Percentiles rank a stretch among this genome's conserved stretches.
Conservation (phyloP, 2,113 vertebrate species). For the Etheostoma cragini region DNA sequence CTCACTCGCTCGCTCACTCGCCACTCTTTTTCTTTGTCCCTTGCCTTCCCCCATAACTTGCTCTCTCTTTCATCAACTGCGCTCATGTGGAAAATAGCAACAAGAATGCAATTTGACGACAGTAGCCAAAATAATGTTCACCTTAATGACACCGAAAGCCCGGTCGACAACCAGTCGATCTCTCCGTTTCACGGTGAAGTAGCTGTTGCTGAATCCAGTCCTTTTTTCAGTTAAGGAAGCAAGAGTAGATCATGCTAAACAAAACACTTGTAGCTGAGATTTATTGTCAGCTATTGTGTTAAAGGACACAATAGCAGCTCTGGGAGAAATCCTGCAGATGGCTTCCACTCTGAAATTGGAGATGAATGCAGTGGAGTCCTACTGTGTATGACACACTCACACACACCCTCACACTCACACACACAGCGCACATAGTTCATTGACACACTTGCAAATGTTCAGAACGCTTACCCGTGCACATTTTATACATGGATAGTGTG, state of each 20-base stretch:
- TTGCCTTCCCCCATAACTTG: constrained; percentile 39
- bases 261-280: constrained; percentile 39
- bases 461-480: background rate
- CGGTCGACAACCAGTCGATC: constrained; percentile 31
- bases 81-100: constrained; percentile 75
- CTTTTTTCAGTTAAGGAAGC: background rate
- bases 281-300: background rate
- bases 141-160: constrained; percentile 54
- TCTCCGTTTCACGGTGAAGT: constrained; percentile 40
- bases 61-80: constrained; percentile 50
- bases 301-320: constrained; percentile 33
- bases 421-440: background rate
- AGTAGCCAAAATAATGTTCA: constrained; percentile 71
- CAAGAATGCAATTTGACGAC: constrained; percentile 73
- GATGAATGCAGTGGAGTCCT: constrained; percentile 23
- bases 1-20: constrained; percentile 21
- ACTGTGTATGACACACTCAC: constrained; percentile 14
- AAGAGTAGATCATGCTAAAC: constrained; percentile 2
- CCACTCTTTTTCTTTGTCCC: constrained; percentile 25
- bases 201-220: constrained; percentile 6
- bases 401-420: background rate
- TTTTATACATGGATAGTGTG: background rate
- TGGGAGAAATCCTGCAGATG: constrained; percentile 46
- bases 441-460: background rate
- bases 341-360: constrained; percentile 53